phyloP scores from a whole-genome alignment of 2,888 invertebrate genomes.

The Apeira syringaria region DNA sequence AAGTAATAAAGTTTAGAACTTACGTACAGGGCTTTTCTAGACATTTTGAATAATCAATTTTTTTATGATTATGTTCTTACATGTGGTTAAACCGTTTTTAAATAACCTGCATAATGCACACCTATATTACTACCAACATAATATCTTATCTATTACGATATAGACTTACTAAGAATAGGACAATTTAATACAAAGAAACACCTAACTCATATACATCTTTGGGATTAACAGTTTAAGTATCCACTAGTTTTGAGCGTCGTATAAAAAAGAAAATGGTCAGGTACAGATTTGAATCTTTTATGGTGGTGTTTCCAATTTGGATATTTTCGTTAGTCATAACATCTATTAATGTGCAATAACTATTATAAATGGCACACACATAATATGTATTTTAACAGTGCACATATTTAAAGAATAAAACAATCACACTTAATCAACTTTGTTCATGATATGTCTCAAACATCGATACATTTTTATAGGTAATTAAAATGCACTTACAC shows the following conservation, averaged over 20 bases:
- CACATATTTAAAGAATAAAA: background rate
- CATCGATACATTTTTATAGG: too few species aligned
- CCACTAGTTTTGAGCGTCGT: conserved; percentile 42
- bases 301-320: conserved; percentile 17
- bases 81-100: too few species aligned
- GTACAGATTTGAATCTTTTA: conserved; percentile 44
- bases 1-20: too few species aligned
- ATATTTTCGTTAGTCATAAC: background rate
- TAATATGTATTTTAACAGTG: background rate
- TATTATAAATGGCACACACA: conserved; percentile 19
- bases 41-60: too few species aligned
- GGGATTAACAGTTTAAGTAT: conserved; percentile 49
- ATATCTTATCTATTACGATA: too few species aligned
- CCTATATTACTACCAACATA: too few species aligned
- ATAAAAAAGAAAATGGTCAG: conserved; percentile 41
- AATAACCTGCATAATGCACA: too few species aligned
- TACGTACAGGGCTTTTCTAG: too few species aligned
- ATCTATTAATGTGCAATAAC: conserved; percentile 3
- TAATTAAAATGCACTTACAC: too few species aligned
- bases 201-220: conserved; percentile 59
- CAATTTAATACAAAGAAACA: conserved; percentile 37
- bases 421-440: background rate
- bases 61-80: too few species aligned
- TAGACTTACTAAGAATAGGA: conserved; percentile 24
- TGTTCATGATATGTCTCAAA: too few species aligned